These are phyloP conservation scores for Catonia carolina DNA, from an alignment of 2,888 invertebrate genomes.

Conservation along the genomic window DNA sequence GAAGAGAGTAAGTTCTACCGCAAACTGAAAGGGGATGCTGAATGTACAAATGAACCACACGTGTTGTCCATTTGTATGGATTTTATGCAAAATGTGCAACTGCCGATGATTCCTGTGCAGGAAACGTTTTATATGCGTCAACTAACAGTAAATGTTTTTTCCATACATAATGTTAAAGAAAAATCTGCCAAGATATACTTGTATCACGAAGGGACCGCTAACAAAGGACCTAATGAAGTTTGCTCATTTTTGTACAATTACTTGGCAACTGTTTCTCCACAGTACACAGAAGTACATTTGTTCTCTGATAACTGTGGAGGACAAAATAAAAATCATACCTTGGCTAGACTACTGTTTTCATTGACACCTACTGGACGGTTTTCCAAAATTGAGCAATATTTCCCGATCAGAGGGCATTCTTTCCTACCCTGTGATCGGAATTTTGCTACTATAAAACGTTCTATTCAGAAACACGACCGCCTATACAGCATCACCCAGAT, in stretches of 20 bases:
- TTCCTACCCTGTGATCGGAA: too few species aligned
- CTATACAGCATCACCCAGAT: too few species aligned
- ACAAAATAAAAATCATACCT: constrained; percentile 7
- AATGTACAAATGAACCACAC: constrained; percentile 27
- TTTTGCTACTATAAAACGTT: too few species aligned
- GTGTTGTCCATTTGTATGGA: constrained; percentile 35
- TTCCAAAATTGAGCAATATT: too few species aligned
- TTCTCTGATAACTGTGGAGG: constrained; percentile 10
- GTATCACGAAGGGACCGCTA: constrained; percentile 15
- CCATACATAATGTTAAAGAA: constrained; percentile 28
- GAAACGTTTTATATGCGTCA: too few species aligned
- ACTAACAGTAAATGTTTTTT: constrained; percentile 27
- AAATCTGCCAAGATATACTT: constrained; percentile 7
- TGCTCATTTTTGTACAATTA: constrained; percentile 8
- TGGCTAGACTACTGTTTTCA: constrained; percentile 7
- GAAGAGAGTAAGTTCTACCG: constrained; percentile 33
- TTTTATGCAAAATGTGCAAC: constrained; percentile 34
- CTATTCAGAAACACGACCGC: too few species aligned
- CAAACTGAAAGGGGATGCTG: constrained; percentile 31
- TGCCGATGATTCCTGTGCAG: constrained; percentile 36
- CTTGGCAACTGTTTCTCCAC: not conserved
- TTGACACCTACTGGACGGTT: too few species aligned
- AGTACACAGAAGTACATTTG: constrained; percentile 2
- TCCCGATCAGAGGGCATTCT: too few species aligned
- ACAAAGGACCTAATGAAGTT: constrained; percentile 15